Base-by-base conservation (phyloP, 1,140 invertebrate genomes). In the Heliconius hewitsoni region DNA sequence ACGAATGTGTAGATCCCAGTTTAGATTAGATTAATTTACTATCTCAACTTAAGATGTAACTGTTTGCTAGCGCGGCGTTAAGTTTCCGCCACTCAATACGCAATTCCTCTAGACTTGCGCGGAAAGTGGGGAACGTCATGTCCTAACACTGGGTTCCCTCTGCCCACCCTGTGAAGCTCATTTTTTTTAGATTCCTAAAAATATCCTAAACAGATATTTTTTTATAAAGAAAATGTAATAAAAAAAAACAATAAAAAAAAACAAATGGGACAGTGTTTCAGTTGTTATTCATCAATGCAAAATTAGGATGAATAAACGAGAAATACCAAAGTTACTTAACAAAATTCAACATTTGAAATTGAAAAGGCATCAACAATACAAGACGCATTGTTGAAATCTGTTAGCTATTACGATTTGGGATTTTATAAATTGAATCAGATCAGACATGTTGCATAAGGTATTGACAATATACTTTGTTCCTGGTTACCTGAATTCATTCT, bases 401-500 rank as follows among this genome's bases (percentile, higher is more conserved):
- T 60, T n/a, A 55, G 19, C 6, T 18, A 55, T 55, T 11, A 16
- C 13, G 13, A 46, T 46, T 46, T 46, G 13, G 13, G 2, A 46
- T 46, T 46, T 16, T 46, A 46, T 16, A 46, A 46, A 46, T 46
- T 16, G 42, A 46, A n/a, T 8, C 55, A 57, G 13, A 27, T 4
- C 27, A 66, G 2, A 16, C 13, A 27, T 66, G 4, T 66, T 66
- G 60, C 23, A 66, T 66, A 66, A 66, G 60, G 16, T 66, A 66
- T 66, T 66, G 60, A 85, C 85, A 88, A 88, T 87, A 85, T 80
- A 77, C 79, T 81, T 82, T 71, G 75, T 87, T 85, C 87, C 86
- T 87, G 86, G 85, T 83, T 93, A 93, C 91, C 91, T 92, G 91
- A 84, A 89, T 90, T 85, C 82, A 80, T 84, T 92, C 85, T 85